Evolutionary conservation across 2,888 invertebrate genomes (phyloP), one percentile per base, ranked within the genome.

Genomic region (Drosophila paracracens): DNA sequence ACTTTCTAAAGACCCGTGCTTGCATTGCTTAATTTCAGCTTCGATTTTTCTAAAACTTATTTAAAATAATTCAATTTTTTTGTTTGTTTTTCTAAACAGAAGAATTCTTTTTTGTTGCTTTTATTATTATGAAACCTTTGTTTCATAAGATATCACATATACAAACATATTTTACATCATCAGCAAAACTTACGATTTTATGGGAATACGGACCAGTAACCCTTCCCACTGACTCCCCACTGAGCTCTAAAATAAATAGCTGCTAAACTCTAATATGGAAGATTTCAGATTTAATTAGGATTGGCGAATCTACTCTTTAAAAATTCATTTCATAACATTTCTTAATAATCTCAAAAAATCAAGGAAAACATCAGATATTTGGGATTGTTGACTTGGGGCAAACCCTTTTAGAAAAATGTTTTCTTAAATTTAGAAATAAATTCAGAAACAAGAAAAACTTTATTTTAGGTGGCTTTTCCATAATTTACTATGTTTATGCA

Each of bases 61-160:
- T 33, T 33, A 1, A 0, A 36, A 16, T 7, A 36, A 16, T 1
- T 10, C 11, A 4, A 3, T 33, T 33, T 33, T 27, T 0, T 0
- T 31, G 31, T 31, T 0, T 31, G 31, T 2, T 31, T 31, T 31
- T 31, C 31, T 8, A 31, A 2, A 31, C 5, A 5, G 11, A 10
- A 5, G 2, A 40, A n/a, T n/a, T 40, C 4, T n/a, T n/a, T 4
- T 40, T n/a, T 40, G 11, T 2, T 5, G n/a, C 5, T n/a, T 21
- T 21, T 46, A 21, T 7, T 43, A 43, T 21, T 21, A 13, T 13
- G 1, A 46, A 46, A 46, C 0, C 13, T 46, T 7, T 7, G 21
- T 13, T 13, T 43, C 13, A 7, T 4, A 36, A 7, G 13, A 18
- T 16, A 35, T 35, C 33, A 35, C 11, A 35, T 11, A 11, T 13